phyloP scores from a whole-genome alignment of 2,113 vertebrate genomes.

The Machaerirhynchus nigripectus region DNA sequence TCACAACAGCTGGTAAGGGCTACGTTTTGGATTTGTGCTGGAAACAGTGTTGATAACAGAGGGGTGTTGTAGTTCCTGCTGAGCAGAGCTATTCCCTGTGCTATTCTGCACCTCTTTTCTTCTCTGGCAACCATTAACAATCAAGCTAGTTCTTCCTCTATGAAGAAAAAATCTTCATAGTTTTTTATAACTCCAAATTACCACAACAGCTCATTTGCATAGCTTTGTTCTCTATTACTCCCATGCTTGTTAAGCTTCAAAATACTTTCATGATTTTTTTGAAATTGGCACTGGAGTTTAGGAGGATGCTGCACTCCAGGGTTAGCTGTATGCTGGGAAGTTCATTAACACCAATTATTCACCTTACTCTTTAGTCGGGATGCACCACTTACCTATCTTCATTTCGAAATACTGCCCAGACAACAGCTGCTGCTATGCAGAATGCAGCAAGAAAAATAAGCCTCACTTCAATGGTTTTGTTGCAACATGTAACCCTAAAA shows the following conservation, averaged over 20 bases:
- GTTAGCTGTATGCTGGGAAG: not conserved
- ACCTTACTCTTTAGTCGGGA: not conserved
- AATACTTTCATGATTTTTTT: not conserved
- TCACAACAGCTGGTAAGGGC: not conserved
- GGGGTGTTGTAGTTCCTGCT: not conserved
- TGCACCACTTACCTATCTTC: constrained; percentile 85
- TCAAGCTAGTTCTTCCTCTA: not conserved
- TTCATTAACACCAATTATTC: not conserved
- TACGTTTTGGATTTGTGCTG: not conserved
- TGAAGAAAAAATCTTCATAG: not conserved
- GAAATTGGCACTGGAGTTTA: not conserved
- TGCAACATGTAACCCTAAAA: constrained; percentile 77
- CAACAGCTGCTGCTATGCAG: constrained; percentile 79
- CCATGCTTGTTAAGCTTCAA: not conserved
- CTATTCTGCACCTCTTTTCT: not conserved
- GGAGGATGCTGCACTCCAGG: not conserved
- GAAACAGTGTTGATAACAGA: not conserved
- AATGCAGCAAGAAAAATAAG: constrained; percentile 83
- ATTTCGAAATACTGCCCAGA: constrained; percentile 92
- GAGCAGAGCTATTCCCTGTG: not conserved
- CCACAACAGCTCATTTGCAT: constrained; percentile 14
- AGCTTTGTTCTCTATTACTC: constrained; percentile 47
- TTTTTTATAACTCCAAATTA: not conserved
- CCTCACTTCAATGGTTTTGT: constrained; percentile 78
- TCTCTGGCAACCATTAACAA: not conserved